These are phyloP conservation scores for Eledone cirrhosa DNA, from an alignment of 2,888 invertebrate species.

Conservation along the genomic window DNA sequence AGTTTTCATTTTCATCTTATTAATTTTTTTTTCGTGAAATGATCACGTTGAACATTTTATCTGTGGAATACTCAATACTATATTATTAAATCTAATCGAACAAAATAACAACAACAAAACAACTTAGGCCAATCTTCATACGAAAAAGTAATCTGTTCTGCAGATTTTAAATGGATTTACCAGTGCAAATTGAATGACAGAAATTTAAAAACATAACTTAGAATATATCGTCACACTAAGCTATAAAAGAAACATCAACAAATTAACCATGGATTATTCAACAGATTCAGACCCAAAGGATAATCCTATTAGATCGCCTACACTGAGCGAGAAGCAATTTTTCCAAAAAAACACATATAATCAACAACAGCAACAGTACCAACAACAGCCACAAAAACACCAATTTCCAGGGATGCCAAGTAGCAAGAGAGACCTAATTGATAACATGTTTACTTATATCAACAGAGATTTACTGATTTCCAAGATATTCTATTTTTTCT, in stretches of 20 bases:
- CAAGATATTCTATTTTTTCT: conserved; percentile 98
- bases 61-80: no score
- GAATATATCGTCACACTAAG: no score
- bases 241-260: not conserved
- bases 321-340: conserved; percentile 2
- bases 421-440: conserved; percentile 50
- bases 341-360: not conserved
- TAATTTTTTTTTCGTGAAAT: no score
- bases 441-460: conserved; percentile 54
- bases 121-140: no score
- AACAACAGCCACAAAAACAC: not conserved
- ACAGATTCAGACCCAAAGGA: not conserved
- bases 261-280: not conserved
- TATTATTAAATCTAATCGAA: no score
- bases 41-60: no score
- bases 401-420: conserved; percentile 16
- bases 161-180: no score
- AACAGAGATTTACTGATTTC: conserved; percentile 78
- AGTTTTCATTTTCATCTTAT: no score
- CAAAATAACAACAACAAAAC: no score
- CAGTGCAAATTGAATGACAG: no score
- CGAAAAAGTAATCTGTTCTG: no score
- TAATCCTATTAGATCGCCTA: not conserved
- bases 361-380: not conserved
- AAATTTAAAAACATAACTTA: no score